phyloP scores from a whole-genome alignment of 2,888 invertebrate genomes.

The Xestobium rufovillosum region DNA sequence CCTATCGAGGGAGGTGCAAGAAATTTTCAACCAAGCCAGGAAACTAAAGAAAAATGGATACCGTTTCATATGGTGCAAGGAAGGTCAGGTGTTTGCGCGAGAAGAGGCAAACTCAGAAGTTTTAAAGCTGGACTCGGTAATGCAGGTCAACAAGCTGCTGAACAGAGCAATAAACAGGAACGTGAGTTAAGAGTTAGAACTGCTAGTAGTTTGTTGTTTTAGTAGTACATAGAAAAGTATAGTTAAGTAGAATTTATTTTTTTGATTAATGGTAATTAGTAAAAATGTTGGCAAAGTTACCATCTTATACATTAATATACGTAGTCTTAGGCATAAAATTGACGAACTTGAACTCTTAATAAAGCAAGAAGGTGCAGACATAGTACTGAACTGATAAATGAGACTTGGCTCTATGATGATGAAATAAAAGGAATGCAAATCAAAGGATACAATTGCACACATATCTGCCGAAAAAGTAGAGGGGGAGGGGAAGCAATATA shows the following conservation, averaged over 20 bases:
- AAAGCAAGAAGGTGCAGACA: background rate
- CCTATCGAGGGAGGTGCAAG: background rate
- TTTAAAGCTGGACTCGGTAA: background rate
- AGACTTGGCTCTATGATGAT: background rate
- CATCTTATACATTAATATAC: background rate
- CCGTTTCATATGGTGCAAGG: background rate
- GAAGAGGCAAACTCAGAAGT: conserved; percentile 1
- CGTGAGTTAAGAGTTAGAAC: background rate
- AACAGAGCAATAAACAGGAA: background rate
- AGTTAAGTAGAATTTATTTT: background rate
- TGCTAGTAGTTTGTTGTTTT: background rate
- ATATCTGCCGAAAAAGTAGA: background rate
- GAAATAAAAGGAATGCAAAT: background rate
- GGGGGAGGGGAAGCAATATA: background rate
- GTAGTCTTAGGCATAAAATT: conserved; percentile 1
- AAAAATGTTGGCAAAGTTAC: too few species aligned
- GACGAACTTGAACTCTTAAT: background rate
- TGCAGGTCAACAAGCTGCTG: background rate
- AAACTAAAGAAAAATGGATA: background rate
- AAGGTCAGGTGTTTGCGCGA: background rate
- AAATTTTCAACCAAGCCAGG: background rate
- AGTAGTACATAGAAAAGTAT: background rate
- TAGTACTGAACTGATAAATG: background rate
- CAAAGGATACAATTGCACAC: background rate
- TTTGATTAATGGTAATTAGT: background rate